These are phyloP conservation scores for Thunnus thynnus DNA, from an alignment of 2,113 vertebrate species.

Conservation along the genomic window DNA sequence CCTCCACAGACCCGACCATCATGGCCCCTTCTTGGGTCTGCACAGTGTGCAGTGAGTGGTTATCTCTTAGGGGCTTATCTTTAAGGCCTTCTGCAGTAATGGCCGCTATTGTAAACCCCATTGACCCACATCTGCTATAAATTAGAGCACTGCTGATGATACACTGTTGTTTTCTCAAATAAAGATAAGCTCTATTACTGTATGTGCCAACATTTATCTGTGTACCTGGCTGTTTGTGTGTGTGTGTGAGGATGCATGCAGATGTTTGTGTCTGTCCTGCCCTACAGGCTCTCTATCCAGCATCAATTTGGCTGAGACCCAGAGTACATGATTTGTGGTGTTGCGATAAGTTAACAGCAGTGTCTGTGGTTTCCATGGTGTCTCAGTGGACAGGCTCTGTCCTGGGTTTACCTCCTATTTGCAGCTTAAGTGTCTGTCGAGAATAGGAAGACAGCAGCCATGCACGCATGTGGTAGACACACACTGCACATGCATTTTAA, in stretches of 20 bases:
- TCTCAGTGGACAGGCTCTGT: constrained; percentile 15
- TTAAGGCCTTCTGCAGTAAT: constrained; percentile 69
- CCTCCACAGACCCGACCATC: constrained; percentile 49
- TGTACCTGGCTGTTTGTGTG: neutral
- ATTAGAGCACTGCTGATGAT: constrained; percentile 44
- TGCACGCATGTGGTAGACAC: constrained; percentile 3
- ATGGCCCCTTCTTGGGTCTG: constrained; percentile 45
- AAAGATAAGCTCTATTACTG: constrained; percentile 62
- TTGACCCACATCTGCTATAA: constrained; percentile 48
- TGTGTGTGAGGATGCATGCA: constrained; percentile 12
- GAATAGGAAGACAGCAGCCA: constrained; percentile 32
- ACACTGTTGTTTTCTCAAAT: constrained; percentile 46
- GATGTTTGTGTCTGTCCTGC: constrained; percentile 31
- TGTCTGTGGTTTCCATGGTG: constrained; percentile 61
- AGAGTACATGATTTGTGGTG: constrained; percentile 45
- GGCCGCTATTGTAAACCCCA: constrained; percentile 47
- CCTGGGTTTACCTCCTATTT: constrained; percentile 34
- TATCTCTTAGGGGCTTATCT: constrained; percentile 72
- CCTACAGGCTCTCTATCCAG: constrained; percentile 6
- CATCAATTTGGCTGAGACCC: constrained; percentile 25
- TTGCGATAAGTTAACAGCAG: constrained; percentile 55
- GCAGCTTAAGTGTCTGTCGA: constrained; percentile 39
- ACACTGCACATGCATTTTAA: neutral
- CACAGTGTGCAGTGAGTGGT: constrained; percentile 40
- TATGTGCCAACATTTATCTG: constrained; percentile 32